Evolutionary conservation across 2,888 invertebrate genomes (phyloP).

Genomic region (Ormyrus pomaceus): DNA sequence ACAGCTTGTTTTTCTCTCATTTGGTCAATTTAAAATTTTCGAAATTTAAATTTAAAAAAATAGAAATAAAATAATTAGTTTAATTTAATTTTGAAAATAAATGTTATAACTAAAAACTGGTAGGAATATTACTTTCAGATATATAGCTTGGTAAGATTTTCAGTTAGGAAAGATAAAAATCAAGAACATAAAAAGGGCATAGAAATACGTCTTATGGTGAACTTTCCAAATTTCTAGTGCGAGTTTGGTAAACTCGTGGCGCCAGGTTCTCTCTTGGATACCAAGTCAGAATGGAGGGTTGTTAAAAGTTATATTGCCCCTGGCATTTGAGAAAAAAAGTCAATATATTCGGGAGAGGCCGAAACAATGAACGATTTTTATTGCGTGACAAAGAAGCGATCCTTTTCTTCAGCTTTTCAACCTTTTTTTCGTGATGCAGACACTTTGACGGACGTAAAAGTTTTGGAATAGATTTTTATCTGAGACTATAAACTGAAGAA

Average conservation of each 20-base stretch:
- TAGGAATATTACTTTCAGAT: too few species aligned
- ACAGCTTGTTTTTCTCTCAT: constrained; percentile 50
- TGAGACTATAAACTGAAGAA: too few species aligned
- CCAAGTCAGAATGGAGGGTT: constrained; percentile 64
- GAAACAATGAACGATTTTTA: constrained; percentile 72
- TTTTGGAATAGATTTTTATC: constrained; percentile 36
- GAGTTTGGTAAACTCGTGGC: constrained; percentile 61
- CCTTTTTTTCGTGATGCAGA: not conserved
- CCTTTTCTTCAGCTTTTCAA: constrained; percentile 15
- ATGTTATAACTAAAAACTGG: too few species aligned
- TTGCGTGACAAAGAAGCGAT: constrained; percentile 60
- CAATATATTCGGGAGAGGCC: constrained; percentile 62
- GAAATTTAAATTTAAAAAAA: constrained; percentile 53
- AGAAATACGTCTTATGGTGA: not conserved
- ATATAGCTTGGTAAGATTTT: too few species aligned
- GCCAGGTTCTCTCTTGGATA: constrained; percentile 63
- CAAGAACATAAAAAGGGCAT: constrained; percentile 35
- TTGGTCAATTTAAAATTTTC: constrained; percentile 73
- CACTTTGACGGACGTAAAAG: constrained; percentile 40
- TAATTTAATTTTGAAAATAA: too few species aligned
- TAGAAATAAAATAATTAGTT: too few species aligned
- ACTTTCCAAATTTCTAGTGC: not conserved
- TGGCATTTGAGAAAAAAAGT: not conserved
- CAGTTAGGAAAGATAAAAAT: constrained; percentile 64
- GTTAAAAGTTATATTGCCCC: constrained; percentile 73